These are phyloP conservation scores for Heliconius hewitsoni DNA, from an alignment of 1,140 invertebrate genomes.

Conservation along the genomic window DNA sequence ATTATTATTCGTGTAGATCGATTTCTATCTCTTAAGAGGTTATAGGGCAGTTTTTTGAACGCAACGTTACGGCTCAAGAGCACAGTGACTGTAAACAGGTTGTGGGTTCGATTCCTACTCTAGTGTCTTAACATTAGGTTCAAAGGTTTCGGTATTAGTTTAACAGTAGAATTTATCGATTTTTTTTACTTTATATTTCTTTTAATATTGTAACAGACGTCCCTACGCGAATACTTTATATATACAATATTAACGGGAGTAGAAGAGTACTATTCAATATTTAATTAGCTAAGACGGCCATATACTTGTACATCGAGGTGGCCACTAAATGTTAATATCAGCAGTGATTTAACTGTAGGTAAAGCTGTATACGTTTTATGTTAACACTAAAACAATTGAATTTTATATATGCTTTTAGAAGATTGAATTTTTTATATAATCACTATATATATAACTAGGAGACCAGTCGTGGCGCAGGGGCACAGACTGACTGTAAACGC, in stretches of 20 bases:
- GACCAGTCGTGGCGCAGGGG: too few relatives aligned
- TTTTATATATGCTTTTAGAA: slow-evolving; percentile 20
- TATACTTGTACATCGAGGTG: neutral
- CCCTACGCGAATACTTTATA: too few relatives aligned
- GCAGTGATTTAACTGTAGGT: neutral
- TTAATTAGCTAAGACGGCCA: neutral
- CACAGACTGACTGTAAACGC: too few relatives aligned
- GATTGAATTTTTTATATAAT: neutral
- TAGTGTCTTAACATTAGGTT: too few relatives aligned
- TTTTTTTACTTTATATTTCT: too few relatives aligned
- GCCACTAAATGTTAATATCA: slow-evolving; percentile 6
- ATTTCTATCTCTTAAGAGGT: neutral
- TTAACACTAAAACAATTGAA: slow-evolving; percentile 12
- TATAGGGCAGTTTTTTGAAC: too few relatives aligned
- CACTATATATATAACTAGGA: neutral
- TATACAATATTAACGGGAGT: neutral
- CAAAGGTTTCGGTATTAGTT: too few relatives aligned
- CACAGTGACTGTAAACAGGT: too few relatives aligned
- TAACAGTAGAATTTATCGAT: too few relatives aligned
- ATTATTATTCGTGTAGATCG: neutral
- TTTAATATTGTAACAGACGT: neutral
- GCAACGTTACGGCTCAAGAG: too few relatives aligned
- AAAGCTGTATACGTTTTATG: neutral
- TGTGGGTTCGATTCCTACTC: too few relatives aligned
- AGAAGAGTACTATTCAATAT: neutral